Evolutionary conservation across 2,113 vertebrate genomes (phyloP).

Genomic region (Dendropsophus ebraccatus): DNA sequence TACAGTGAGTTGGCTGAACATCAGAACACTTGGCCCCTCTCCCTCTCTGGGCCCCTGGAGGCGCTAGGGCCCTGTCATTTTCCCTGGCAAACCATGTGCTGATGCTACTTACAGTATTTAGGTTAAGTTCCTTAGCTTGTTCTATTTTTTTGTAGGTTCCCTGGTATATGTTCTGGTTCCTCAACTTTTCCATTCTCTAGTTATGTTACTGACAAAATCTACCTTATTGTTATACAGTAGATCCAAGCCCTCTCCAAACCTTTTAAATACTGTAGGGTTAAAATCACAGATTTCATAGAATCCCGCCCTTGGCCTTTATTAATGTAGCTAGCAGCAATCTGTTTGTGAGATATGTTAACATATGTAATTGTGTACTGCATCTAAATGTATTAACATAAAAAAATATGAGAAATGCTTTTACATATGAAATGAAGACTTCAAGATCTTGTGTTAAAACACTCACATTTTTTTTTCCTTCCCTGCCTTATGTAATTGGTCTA

Average conservation of each 20-base stretch:
- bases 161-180: too few species aligned
- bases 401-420: neutral
- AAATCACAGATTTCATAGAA: neutral
- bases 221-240: neutral
- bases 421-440: neutral
- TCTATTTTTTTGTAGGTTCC: too few species aligned
- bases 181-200: too few species aligned
- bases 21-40: too few species aligned
- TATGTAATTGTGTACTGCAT: neutral
- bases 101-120: too few species aligned
- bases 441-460: neutral
- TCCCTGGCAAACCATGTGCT: too few species aligned
- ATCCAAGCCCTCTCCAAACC: neutral
- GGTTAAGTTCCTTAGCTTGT: too few species aligned
- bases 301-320: neutral
- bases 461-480: neutral
- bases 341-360: neutral
- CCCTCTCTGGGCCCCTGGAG: too few species aligned
- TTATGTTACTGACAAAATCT: too few species aligned
- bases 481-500: constrained; percentile 2
- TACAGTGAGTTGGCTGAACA: too few species aligned
- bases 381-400: neutral
- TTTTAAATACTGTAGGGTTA: neutral
- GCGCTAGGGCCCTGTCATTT: too few species aligned
- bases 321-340: neutral